phyloP scores from a whole-genome alignment of 2,888 invertebrate genomes.

The Erynnis tages region DNA sequence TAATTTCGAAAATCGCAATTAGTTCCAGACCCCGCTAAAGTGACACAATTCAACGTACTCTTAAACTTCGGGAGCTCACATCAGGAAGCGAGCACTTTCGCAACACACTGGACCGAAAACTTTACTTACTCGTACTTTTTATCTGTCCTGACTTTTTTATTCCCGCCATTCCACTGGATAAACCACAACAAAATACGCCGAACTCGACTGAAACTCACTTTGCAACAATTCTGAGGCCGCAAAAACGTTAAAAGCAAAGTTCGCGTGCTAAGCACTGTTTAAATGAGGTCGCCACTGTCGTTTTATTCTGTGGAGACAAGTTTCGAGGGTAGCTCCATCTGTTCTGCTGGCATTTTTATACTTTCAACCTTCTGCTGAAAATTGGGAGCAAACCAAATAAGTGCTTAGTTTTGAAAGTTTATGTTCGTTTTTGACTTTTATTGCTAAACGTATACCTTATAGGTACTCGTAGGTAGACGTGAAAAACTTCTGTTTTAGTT shows the following conservation, averaged over 20 bases:
- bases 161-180: conserved; percentile 11
- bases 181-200: conserved; percentile 17
- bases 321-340: background rate
- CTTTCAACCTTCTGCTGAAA: too few relatives aligned
- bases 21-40: too few relatives aligned
- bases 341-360: too few relatives aligned
- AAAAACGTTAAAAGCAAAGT: conserved; percentile 26
- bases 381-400: too few relatives aligned
- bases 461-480: too few relatives aligned
- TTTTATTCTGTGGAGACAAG: conserved; percentile 9
- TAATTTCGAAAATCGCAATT: too few relatives aligned
- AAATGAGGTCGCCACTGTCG: conserved; percentile 22
- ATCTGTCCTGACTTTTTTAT: conserved; percentile 16
- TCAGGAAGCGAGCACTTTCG: background rate
- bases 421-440: too few relatives aligned
- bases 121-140: conserved; percentile 9
- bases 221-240: conserved; percentile 22
- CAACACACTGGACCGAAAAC: conserved; percentile 11
- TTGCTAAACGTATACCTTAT: too few relatives aligned
- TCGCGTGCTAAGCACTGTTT: conserved; percentile 22
- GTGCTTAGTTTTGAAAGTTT: too few relatives aligned
- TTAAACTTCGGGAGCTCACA: background rate
- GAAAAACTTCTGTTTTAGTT: too few relatives aligned
- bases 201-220: conserved; percentile 26
- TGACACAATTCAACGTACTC: background rate